Evolutionary conservation across 2,888 invertebrate genomes (phyloP), one percentile per base, ranked within the genome.

Genomic region (Lapara coniferarum): DNA sequence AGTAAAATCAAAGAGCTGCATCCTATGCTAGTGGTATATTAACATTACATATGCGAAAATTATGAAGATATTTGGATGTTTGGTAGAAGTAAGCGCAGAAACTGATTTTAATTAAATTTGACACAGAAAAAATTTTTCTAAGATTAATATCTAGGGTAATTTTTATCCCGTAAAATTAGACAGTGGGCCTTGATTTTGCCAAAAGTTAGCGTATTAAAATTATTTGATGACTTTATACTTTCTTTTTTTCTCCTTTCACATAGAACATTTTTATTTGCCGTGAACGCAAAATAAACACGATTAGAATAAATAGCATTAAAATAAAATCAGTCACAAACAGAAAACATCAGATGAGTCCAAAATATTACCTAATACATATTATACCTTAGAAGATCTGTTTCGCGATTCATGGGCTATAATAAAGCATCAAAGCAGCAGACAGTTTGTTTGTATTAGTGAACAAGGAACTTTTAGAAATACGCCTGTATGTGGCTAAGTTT

Each of bases 381-480:
- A 16, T 10, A 37, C 37, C 59, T 10, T 46, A 19, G 49, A 25
- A 19, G 46, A 63, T 19, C 19, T 46, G 12, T 49, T 13, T 19
- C 19, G 13, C 49, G 49, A 10, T 55, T 10, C 19, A 12, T 55
- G 55, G 10, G 55, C 55, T 19, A 19, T 55, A 37, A 56, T 56
- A 49, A 63, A 63, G 63, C 63, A 49, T 63, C 49, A 63, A 63
- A 63, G 49, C 49, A 63, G 14, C 63, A 16, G 63, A 49, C 63
- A 13, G 59, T 59, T 59, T 59, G 49, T 63, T 63, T 63, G 63
- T 13, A 46, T 49, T 49, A 49, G 25, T 53, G 67, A 67, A 67
- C 55, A 67, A 67, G 44, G 55, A 67, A 67, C 67, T 67, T 67
- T 55, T 16, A 5, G 8, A 19, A 55, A 55, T 63, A 63, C 49